Base-by-base conservation (phyloP, 1,140 invertebrate species). In the Mamestra configurata region DNA sequence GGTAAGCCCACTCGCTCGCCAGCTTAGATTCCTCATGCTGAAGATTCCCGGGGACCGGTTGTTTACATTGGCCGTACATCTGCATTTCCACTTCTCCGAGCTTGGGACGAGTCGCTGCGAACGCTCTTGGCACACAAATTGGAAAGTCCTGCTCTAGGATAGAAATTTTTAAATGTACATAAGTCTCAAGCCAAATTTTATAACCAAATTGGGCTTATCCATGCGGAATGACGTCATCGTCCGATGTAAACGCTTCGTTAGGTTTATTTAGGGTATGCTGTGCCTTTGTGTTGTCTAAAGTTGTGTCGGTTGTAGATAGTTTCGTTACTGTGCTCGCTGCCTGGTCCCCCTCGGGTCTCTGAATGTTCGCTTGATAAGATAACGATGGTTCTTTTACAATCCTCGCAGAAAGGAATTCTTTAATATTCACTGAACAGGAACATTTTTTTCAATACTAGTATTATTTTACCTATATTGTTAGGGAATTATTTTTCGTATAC, bases 1-100 rank as follows among this genome's bases (percentile, higher is more conserved):
- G 96, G 96, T 96, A 95, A 95, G 70, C 31, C 53, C 77, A 53
- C 61, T 51, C 57, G 46, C 31, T 61, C 40, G 13, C 31, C 27
- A 35, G 78, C 70, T 79, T 79, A 61, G 70, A 64, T 76, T 76
- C 57, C 53, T 76, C 73, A 40, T 59, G 57, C 37, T 71, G 49
- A 53, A 75, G 76, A 78, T 31, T 46, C 77, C 70, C 64, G 77
- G 71, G 89, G 89, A 91, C 90, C 90, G 84, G 82, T 79, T 75
- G 72, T 78, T 81, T 61, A 55, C 61, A 68, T 77, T 77, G 59
- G 59, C 40, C 59, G n/a, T 22, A 49, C 37, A 59, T 46, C 51
- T 57, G 51, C 71, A 61, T 27, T 8, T 24, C 22, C 13, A 64
- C 18, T 66, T 22, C 13, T 70, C 66, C 0, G 40, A 43, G 4